Evolutionary conservation across 2,888 invertebrate genomes (phyloP), one percentile per base, ranked within the genome.

Genomic region (Belgica antarctica): DNA sequence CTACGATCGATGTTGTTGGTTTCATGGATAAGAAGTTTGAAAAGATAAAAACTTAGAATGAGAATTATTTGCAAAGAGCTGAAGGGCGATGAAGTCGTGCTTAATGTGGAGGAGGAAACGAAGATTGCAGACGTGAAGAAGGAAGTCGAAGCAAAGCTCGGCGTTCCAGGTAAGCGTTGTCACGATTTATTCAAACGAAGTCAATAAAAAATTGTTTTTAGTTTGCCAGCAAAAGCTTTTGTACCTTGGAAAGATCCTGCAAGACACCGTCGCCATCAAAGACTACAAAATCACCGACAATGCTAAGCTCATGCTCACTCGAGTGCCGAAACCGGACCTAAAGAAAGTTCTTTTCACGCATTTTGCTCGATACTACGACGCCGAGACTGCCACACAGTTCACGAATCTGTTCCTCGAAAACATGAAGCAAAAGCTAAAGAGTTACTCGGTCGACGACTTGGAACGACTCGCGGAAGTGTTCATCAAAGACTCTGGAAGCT

Each of bases 231-330:
- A 59, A 15, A 59, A 27, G 27, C 59, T 59, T 17, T 3, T 52
- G 4, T 52, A 52, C 22, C 22, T 52, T 8, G 52, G 52, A 2
- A 52, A 52, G 22, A 52, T 52, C 7, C 17, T 52, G 17, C 52
- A 52, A 22, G 52, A 52, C 17, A 2, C 52, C 2, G 17, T 22
- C 4, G 22, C 17, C 17, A 22, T 52, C 19, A 52, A 52, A n/a
- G 52, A 59, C 25, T 27, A 24, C 10, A 59, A 59, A 5, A 59
- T 59, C 27, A 1, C 25, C 8, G 59, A 59, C n/a, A 59, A 27
- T 19, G 27, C 59, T n/a, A 59, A 59, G 22, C 25, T 59, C 4
- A 59, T 59, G 59, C 59, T 59, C 12, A 27, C 59, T n/a, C 24
- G 59, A 59, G 25, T 59, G 3, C 19, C 52, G 27, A 59, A 59